Percentiles rank a stretch among this genome's conserved stretches.
Conservation (phyloP, 2,113 vertebrate genomes). For the Alectura lathami region DNA sequence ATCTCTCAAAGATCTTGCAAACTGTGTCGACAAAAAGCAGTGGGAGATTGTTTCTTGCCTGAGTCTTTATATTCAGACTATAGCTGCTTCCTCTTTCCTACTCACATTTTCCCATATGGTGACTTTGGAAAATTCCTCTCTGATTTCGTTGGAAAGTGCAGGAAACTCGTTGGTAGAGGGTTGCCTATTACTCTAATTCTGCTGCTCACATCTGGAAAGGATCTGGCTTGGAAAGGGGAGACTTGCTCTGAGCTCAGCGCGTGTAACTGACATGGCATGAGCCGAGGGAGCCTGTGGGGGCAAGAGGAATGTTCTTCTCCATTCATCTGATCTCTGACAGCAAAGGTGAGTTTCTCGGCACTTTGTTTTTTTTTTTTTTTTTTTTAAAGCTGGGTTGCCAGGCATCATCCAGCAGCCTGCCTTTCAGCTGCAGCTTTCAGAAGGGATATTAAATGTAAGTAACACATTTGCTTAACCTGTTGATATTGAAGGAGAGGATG, state of each 20-base stretch:
- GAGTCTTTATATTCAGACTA: conserved; percentile 37
- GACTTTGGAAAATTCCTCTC: conserved; percentile 74
- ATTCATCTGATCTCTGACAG: conserved; percentile 55
- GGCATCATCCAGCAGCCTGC: not conserved
- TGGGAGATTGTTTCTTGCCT: conserved; percentile 34
- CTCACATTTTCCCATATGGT: conserved; percentile 72
- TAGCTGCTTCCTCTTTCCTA: conserved; percentile 53
- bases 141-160: conserved; percentile 57
- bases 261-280: conserved; percentile 81
- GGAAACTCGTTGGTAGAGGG: conserved; percentile 79
- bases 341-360: conserved; percentile 61
- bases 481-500: not conserved
- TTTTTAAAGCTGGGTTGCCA: not conserved
- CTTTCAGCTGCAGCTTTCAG: conserved; percentile 11
- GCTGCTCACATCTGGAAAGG: conserved; percentile 86
- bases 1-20: not conserved
- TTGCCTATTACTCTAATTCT: conserved; percentile 63
- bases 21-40: conserved; percentile 49
- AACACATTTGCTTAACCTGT: conserved; percentile 2
- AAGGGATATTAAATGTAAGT: not conserved
- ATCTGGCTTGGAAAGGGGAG: conserved; percentile 73
- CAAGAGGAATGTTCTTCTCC: conserved; percentile 60
- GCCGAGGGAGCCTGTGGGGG: conserved; percentile 54
- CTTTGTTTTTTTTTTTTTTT: not conserved
- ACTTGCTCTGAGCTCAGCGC: conserved; percentile 30